Evolutionary conservation across 2,113 vertebrate species (phyloP), one percentile per base, ranked within the genome.

Genomic region (Ranitomeya variabilis): DNA sequence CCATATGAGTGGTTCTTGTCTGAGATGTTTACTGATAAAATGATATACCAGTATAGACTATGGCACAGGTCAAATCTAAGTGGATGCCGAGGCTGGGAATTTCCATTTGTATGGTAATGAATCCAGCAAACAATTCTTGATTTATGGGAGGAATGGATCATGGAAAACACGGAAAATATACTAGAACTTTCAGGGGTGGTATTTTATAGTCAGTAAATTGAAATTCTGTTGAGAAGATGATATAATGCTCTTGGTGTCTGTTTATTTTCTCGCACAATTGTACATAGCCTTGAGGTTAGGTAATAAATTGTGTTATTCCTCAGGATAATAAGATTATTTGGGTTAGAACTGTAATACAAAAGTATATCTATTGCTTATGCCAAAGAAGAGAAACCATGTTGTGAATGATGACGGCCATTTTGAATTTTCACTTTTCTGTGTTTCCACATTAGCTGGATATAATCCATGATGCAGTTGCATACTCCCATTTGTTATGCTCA

Each of bases 61-160:
- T 59, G 51, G 78, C 64, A 7, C 64, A 80, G 86, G 86, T 87
- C 86, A 87, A 54, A 67, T 79, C 64, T 80, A 80, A 80, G 80
- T 80, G 64, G 86, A 69, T 80, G 57, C 78, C 14, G 86, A 59
- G 77, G 64, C 52, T 79, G 21, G 18, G 77, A 84, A 87, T 80
- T 87, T 87, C 71, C 86, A 87, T 87, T 87, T 87, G 86, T 87
- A 87, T 87, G 86, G 66, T 87, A 87, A 87, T 87, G 86, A 80
- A 80, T 51, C 21, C 59, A 31, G 21, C 45, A 71, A 80, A 64
- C 64, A 59, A 37, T 37, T 59, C 76, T 55, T 87, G 85, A 87
- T 87, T 78, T 79, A 79, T 79, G 15, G 60, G 80, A 83, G 80
- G 60, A 54, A 9, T 26, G 64, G 21, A 83, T 83, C 45, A 83